Base-by-base conservation (phyloP, 2,888 invertebrate species). In the Eupithecia subfuscata region DNA sequence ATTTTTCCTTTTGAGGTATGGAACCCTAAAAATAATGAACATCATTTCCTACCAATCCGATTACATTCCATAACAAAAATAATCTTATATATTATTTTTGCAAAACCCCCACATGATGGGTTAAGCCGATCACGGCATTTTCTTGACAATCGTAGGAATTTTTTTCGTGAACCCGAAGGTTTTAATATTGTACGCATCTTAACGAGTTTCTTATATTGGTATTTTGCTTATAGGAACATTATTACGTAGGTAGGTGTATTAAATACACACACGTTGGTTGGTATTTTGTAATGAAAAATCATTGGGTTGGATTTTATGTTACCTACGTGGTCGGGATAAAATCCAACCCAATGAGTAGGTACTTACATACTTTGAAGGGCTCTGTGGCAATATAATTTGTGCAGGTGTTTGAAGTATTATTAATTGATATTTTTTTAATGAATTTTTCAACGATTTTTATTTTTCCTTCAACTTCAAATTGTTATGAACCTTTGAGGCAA, bases 111-210 rank as follows among this genome's bases (percentile, higher is more conserved):
- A 25, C 37, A 40, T 22, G 65, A 67, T 40, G 16, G n/a, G 65
- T 67, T 40, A 67, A 67, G 65, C 65, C 65, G 65, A 40, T 67
- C 37, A 9, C n/a, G 40, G n/a, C 40, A 67, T 67, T 67, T 40
- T 67, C 65, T 40, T 40, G 65, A 67, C 65, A 67, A 40, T 40
- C 65, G 37, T n/a, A 67, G 14, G n/a, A 67, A 40, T 67, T 67
- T 67, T 65, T 67, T 34, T 40, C 34, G 60, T 14, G 60, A 60
- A 60, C 60, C 60, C 25, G 12, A n/a, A 22, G 48, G 12, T 22
- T 25, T 60, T 22, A 22, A 22, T 52, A 56, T 22, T 11, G 56
- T 22, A 56, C 56, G 56, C 22, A 56, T 56, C 22, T 56, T 56
- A 56, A 56, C 22, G 56, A 56, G 7, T n/a, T 56, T 52, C 30